These are phyloP conservation scores for Xiphophorus hellerii DNA, from an alignment of 2,113 vertebrate genomes.

Conservation along the genomic window DNA sequence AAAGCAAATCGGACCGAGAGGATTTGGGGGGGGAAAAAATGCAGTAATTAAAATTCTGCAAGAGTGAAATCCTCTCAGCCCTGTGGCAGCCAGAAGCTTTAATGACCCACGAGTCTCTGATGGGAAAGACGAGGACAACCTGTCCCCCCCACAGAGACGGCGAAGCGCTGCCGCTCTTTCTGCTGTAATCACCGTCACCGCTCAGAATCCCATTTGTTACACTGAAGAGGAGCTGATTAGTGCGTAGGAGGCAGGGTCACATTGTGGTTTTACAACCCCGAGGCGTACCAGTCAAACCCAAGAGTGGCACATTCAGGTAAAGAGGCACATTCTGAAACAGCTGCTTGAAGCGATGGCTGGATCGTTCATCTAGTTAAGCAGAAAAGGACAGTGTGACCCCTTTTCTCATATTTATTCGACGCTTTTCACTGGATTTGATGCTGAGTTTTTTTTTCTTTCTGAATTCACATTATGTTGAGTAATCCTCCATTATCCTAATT, in stretches of 20 bases:
- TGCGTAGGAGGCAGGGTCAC: neutral
- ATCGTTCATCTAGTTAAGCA: neutral
- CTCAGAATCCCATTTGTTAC: conserved; percentile 28
- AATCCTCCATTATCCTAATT: conserved; percentile 18
- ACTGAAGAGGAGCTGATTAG: conserved; percentile 14
- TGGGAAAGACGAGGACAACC: neutral
- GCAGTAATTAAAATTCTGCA: conserved; percentile 2
- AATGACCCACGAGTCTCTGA: neutral
- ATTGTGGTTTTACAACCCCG: neutral
- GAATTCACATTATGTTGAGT: neutral
- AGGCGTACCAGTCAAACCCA: neutral
- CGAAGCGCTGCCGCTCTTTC: neutral
- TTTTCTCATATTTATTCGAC: neutral
- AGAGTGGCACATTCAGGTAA: neutral
- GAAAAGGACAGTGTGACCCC: neutral
- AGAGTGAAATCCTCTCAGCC: conserved; percentile 4
- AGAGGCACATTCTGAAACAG: conserved; percentile 6
- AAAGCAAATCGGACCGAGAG: neutral
- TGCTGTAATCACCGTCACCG: conserved; percentile 41
- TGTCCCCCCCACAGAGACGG: neutral
- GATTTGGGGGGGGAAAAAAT: conserved; percentile 5
- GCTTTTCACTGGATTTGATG: neutral
- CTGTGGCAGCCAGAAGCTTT: neutral
- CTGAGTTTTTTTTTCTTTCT: neutral
- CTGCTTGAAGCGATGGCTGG: neutral